Conservation (phyloP, 2,113 vertebrate genomes). For the Phoenicopterus ruber region DNA sequence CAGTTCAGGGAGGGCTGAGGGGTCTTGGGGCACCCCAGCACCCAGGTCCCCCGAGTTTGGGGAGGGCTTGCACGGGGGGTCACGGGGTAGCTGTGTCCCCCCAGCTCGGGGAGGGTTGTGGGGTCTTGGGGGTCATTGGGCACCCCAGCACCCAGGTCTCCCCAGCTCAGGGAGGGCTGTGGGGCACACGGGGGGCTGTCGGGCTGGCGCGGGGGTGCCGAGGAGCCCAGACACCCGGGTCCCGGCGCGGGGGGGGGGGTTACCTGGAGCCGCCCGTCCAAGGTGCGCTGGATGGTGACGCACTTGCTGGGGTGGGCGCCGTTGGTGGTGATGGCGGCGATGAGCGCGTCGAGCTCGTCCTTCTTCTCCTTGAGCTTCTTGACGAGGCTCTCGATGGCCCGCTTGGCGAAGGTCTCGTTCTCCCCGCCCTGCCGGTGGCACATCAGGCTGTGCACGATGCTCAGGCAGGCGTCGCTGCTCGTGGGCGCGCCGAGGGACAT, state of each 20-base stretch:
- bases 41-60: neutral
- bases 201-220: too few relatives aligned
- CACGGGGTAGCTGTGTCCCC: neutral
- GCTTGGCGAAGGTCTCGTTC: constrained; percentile 80
- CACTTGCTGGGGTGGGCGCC: constrained; percentile 83
- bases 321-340: constrained; percentile 81
- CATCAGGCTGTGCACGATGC: constrained; percentile 86
- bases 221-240: too few relatives aligned
- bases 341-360: constrained; percentile 82
- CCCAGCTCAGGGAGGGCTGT: too few relatives aligned
- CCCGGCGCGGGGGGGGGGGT: too few relatives aligned
- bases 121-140: neutral
- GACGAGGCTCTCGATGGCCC: constrained; percentile 82
- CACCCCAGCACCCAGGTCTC: neutral
- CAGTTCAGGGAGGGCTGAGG: too few relatives aligned
- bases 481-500: constrained; percentile 72
- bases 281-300: constrained; percentile 83
- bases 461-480: constrained; percentile 80
- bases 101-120: too few relatives aligned
- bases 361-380: constrained; percentile 79
- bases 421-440: constrained; percentile 85
- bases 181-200: neutral
- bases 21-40: too few relatives aligned
- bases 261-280: constrained; percentile 82
- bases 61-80: neutral